Base-by-base conservation (phyloP, 2,113 vertebrate genomes). In the Dicerorhinus sumatrensis region DNA sequence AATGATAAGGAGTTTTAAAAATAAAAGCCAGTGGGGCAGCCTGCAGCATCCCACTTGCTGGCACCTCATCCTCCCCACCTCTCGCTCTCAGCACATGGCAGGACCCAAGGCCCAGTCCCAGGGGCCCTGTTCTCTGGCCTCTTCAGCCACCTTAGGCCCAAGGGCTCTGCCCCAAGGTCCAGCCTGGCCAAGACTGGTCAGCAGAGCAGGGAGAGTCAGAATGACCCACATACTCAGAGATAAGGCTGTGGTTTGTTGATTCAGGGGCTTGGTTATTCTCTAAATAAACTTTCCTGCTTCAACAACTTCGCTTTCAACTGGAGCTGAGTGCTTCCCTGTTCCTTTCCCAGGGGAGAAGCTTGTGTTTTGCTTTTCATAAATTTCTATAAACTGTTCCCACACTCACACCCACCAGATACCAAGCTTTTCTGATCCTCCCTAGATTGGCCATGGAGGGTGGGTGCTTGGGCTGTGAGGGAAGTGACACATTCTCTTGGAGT, bases 351-450 rank as follows among this genome's bases (percentile, higher is more conserved):
- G 94, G 92, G 94, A 97, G 87, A 94, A 76, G 79, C 33, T 90
- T 92, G 85, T 97, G 75, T 96, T 97, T 96, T 83, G 76, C 70
- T 95, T 96, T 97, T 94, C 73, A 76, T 96, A 96, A 94, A 77
- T 96, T 95, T 96, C 84, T 95, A 36, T 90, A 96, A 97, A 95
- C 87, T 27, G 60, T 97, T 98, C 98, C 97, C 98, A 97, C 92
- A 96, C 92, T 97, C 84, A 76, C 88, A 96, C 69, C 56, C 97
- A 89, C 63, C 85, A 88, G 76, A 87, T 69, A 95, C 58, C 36
- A 72, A 90, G 76, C 39, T 75, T 80, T 39, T 84, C 80, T 73
- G 73, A 96, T 72, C 25, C 54, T 89, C 48, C 70, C 70, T 69
- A 33, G 82, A 70, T 51, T 27, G 63, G 31, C 51, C 80, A n/a